Evolutionary conservation across 2,888 invertebrate genomes (phyloP), one percentile per base, ranked within the genome.

Genomic region (Reticulitermes lucifugus): DNA sequence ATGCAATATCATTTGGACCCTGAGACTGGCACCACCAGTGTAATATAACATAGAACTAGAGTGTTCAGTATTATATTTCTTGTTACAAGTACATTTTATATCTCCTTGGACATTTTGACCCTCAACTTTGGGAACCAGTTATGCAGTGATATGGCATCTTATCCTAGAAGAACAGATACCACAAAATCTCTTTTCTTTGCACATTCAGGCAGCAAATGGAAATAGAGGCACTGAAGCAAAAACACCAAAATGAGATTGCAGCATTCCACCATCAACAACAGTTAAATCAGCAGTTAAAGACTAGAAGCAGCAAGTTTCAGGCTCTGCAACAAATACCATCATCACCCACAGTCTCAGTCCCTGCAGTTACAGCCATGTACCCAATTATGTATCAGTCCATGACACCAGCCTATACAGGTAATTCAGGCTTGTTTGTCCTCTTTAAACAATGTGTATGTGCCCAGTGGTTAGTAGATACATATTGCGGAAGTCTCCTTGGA

Each of bases 191-290:
- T 60, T 60, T 21, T 25, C n/a, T 65, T 55, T n/a, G 65, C 65
- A 65, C 29, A 46, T 79, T 22, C 79, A 85, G 92, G 88, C 93
- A 93, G 88, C 92, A 92, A 89, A 90, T 91, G 87, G 93, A 93
- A 89, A 88, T 92, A 86, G 92, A 93, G 88, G 92, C 92, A 86
- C 89, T 93, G 87, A 92, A 92, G 87, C 89, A 91, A 85, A 91
- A 92, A 87, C 93, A 93, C 88, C 91, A 88, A 25, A 88, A 89
- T 79, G 90, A 90, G 84, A 88, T 89, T 77, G 88, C 88, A 59
- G 86, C 87, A 46, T 89, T 89, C 86, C 86, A 80, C 86, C 86
- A 80, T 55, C 85, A 75, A 14, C 77, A 83, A n/a, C 84, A 79
- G 41, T 29, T 65, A 12, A 22, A 79, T 70, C 77, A 77, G n/a